Conservation (phyloP, 2,888 invertebrate species). For the Mesorhabditis belari region DNA sequence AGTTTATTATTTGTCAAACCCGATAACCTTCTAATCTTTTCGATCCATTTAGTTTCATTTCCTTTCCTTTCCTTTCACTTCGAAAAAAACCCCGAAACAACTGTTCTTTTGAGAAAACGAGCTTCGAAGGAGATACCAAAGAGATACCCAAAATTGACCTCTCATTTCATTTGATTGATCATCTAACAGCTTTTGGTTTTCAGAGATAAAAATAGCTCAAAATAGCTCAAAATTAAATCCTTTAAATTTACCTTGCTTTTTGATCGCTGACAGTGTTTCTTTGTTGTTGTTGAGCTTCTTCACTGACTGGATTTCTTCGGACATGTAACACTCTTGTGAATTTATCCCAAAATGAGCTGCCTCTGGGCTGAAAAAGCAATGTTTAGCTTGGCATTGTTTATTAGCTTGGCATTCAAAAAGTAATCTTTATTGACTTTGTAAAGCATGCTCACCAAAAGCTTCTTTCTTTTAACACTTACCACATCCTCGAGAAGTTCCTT, state of each 20-base stretch:
- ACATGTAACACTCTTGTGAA: neutral
- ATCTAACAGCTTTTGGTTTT: neutral
- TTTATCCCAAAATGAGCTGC: neutral
- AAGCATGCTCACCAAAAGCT: neutral
- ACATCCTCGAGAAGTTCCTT: neutral
- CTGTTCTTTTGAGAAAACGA: no score
- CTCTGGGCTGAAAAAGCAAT: neutral
- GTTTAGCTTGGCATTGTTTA: neutral
- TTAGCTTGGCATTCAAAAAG: no score
- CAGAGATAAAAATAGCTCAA: neutral
- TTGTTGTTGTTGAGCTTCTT: constrained; percentile 11
- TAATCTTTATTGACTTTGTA: neutral
- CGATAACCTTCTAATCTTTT: no score
- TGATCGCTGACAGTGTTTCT: constrained; percentile 38
- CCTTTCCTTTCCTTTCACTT: no score
- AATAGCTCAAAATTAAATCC: constrained; percentile 1
- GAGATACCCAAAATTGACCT: no score
- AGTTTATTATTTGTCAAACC: no score
- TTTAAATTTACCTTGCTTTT: constrained; percentile 38
- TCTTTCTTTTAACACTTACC: neutral
- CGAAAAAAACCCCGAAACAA: no score
- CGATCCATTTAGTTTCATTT: no score
- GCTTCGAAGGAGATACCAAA: no score
- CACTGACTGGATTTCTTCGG: constrained; percentile 9
- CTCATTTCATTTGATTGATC: no score